Percentiles rank a stretch among this genome's conserved stretches.
These are phyloP conservation scores for Eulemur rubriventer DNA, from an alignment of 2,797 vertebrate species.

Conservation along the genomic window DNA sequence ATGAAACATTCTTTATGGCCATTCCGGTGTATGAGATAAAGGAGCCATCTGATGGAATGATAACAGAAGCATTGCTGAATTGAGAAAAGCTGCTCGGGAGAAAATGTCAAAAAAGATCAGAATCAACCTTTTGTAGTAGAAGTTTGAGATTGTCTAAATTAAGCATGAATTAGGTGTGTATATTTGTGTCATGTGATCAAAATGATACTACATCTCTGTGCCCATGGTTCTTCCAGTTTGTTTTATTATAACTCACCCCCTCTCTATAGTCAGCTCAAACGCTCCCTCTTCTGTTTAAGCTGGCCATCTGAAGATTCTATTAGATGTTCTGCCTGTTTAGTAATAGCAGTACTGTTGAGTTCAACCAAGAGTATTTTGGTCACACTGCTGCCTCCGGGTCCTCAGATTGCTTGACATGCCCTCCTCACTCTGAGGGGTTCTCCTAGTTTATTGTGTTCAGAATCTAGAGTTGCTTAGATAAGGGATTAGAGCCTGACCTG, in stretches of 20 bases:
- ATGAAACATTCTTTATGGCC: neutral
- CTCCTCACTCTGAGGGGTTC: neutral
- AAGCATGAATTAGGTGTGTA: neutral
- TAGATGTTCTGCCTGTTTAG: neutral
- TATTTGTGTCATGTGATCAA: neutral
- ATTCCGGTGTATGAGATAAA: neutral
- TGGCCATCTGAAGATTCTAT: neutral
- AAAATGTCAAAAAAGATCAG: constrained; percentile 16
- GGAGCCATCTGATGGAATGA: neutral
- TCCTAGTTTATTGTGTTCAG: neutral
- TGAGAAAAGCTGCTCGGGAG: neutral
- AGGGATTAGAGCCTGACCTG: neutral
- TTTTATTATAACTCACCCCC: neutral
- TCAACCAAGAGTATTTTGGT: neutral
- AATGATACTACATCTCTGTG: neutral
- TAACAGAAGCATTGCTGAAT: neutral
- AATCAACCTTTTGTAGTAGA: neutral
- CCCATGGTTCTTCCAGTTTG: neutral
- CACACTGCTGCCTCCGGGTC: neutral
- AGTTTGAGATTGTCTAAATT: neutral
- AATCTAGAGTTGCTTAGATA: neutral
- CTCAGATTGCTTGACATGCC: neutral
- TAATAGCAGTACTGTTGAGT: neutral
- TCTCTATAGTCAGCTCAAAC: neutral
- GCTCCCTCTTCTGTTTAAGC: neutral